A percentile compares a stretch with the other conserved stretches of the same genome.
Conservation (phyloP, 2,888 invertebrate species). For the Brachycybe producta region DNA sequence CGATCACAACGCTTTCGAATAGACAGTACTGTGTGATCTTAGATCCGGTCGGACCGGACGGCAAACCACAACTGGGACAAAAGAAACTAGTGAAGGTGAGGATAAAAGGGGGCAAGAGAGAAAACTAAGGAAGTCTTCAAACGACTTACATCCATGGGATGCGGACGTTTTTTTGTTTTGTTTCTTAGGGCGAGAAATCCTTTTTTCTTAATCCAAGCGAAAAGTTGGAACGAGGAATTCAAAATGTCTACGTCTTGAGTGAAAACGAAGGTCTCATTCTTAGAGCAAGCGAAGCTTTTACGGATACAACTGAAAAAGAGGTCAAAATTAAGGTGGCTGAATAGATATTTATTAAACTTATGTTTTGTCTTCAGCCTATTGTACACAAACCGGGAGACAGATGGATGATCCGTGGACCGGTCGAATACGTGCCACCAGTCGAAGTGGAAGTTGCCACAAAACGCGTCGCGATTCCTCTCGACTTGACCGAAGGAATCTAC, state of each 20-base stretch:
- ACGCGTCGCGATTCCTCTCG: conserved; percentile 37
- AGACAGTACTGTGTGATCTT: conserved; percentile 40
- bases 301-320: conserved; percentile 22
- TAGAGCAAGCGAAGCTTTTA: conserved; percentile 35
- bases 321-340: too few relatives aligned
- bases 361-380: conserved; percentile 24
- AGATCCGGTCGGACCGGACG: conserved; percentile 33
- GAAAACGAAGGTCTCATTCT: conserved; percentile 40
- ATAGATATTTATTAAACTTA: not conserved
- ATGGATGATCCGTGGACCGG: conserved; percentile 41
- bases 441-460: conserved; percentile 38
- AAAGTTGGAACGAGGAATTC: conserved; percentile 37
- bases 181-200: conserved; percentile 36
- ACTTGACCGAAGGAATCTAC: conserved; percentile 42
- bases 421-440: conserved; percentile 39
- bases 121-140: too few relatives aligned
- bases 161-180: too few relatives aligned
- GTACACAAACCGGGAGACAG: conserved; percentile 37
- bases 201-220: conserved; percentile 41
- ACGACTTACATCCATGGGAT: too few relatives aligned
- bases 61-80: conserved; percentile 37
- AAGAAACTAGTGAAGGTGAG: conserved; percentile 36
- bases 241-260: conserved; percentile 37
- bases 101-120: too few relatives aligned
- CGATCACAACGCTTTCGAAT: conserved; percentile 38